A percentile compares a stretch with the other conserved stretches of the same genome.
Evolutionary conservation across 2,113 vertebrate species (phyloP).

Genomic region (Rhinopomastus cyanomelas): DNA sequence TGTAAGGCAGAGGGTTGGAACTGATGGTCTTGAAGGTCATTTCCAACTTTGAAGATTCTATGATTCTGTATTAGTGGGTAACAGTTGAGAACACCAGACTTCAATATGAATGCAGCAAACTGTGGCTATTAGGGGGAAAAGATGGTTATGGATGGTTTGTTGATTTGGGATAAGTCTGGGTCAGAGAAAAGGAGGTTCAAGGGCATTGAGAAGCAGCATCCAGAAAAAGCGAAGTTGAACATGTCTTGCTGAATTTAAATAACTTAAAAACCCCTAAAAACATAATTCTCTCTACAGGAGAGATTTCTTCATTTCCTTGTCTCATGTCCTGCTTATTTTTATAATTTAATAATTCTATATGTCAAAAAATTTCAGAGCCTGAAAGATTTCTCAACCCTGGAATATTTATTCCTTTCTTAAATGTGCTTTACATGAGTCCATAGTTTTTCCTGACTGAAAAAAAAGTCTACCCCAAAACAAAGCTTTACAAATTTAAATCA

Average conservation of each 20-base stretch:
- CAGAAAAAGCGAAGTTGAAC: not conserved
- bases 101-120: not conserved
- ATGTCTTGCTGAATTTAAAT: not conserved
- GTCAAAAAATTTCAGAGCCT: not conserved
- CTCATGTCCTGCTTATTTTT: not conserved
- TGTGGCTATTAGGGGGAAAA: not conserved
- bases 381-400: not conserved
- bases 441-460: not conserved
- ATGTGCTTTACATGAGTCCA: not conserved
- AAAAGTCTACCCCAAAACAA: not conserved
- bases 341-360: not conserved
- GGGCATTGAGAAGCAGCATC: not conserved
- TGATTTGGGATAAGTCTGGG: not conserved
- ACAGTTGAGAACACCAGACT: not conserved
- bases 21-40: too few relatives aligned
- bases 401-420: not conserved
- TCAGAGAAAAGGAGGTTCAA: not conserved
- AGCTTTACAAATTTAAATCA: not conserved
- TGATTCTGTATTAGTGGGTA: not conserved
- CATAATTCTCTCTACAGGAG: too few relatives aligned
- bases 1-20: too few relatives aligned
- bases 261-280: not conserved
- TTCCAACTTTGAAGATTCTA: too few relatives aligned
- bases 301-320: not conserved
- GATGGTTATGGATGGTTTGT: not conserved